Conservation (phyloP, 37 sponge, comb jelly and placozoan genomes). For the Crambe crambe region DNA sequence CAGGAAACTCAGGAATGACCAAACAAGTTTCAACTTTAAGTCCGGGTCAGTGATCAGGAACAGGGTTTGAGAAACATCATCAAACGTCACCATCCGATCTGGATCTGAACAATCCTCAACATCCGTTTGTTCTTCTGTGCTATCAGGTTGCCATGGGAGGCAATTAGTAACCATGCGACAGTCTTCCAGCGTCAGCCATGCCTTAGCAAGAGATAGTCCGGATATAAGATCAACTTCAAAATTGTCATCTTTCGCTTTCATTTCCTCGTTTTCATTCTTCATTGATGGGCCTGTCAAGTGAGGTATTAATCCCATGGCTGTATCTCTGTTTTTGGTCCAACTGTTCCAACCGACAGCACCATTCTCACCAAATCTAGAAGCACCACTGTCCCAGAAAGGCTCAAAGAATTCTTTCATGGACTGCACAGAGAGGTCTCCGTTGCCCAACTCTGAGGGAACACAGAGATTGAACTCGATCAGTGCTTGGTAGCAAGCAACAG, state of each 20-base stretch:
- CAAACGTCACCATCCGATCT: constrained; percentile 78
- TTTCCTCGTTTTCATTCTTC: neutral
- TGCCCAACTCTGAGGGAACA: constrained; percentile 43
- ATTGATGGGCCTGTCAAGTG: neutral
- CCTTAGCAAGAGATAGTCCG: constrained; percentile 11
- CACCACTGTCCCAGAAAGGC: constrained; percentile 86
- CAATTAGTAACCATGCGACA: constrained; percentile 39
- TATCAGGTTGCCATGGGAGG: constrained; percentile 62
- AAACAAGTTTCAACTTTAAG: constrained; percentile 46
- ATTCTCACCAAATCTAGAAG: constrained; percentile 67
- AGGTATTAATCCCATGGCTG: neutral
- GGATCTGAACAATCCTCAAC: constrained; percentile 66
- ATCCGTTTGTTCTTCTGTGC: constrained; percentile 7
- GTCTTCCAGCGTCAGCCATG: constrained; percentile 72
- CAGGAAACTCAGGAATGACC: constrained; percentile 66
- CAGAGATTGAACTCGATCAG: constrained; percentile 83
- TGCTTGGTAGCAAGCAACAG: constrained; percentile 84
- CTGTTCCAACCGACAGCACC: constrained; percentile 71
- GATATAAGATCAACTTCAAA: neutral
- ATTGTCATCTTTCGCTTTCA: neutral
- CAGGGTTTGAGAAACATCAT: constrained; percentile 64
- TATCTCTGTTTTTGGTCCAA: constrained; percentile 43
- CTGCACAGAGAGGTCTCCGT: neutral
- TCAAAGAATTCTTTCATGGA: constrained; percentile 56
- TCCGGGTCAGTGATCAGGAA: constrained; percentile 44